Conservation (phyloP, 2,797 vertebrate species). For the Alcedo quadribrachys region DNA sequence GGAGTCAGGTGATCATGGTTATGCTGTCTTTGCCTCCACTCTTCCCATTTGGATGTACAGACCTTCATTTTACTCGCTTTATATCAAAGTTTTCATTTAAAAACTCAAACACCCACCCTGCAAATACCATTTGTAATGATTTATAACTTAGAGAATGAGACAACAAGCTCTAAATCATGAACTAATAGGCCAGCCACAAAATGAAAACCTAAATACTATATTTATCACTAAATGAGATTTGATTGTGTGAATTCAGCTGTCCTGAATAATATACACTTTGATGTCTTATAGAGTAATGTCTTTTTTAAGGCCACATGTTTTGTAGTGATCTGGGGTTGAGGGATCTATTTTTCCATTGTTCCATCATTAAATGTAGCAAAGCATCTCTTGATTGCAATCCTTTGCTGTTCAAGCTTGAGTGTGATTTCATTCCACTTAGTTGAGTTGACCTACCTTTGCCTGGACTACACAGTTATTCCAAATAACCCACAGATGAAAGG, state of each 20-base stretch:
- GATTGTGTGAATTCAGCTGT: constrained; percentile 50
- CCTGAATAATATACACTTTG: constrained; percentile 63
- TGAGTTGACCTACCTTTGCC: not conserved
- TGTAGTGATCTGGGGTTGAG: not conserved
- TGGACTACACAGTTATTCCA: not conserved
- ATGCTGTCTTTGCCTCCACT: not conserved
- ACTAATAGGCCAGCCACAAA: not conserved
- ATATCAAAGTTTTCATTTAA: not conserved
- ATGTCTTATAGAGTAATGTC: constrained; percentile 31
- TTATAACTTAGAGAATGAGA: constrained; percentile 23
- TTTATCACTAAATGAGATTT: constrained; percentile 52
- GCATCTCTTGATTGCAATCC: not conserved
- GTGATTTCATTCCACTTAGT: not conserved
- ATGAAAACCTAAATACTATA: not conserved
- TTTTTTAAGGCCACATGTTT: not conserved
- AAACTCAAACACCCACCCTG: not conserved
- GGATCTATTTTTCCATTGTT: not conserved
- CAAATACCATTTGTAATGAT: not conserved
- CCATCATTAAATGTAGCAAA: not conserved
- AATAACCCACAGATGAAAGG: not conserved
- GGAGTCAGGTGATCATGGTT: not conserved
- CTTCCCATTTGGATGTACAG: not conserved
- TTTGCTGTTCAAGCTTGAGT: not conserved
- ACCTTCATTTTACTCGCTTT: not conserved
- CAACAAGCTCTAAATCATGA: constrained; percentile 57